Evolutionary conservation across 1,140 invertebrate species (phyloP).

Genomic region (Bombus huntii): DNA sequence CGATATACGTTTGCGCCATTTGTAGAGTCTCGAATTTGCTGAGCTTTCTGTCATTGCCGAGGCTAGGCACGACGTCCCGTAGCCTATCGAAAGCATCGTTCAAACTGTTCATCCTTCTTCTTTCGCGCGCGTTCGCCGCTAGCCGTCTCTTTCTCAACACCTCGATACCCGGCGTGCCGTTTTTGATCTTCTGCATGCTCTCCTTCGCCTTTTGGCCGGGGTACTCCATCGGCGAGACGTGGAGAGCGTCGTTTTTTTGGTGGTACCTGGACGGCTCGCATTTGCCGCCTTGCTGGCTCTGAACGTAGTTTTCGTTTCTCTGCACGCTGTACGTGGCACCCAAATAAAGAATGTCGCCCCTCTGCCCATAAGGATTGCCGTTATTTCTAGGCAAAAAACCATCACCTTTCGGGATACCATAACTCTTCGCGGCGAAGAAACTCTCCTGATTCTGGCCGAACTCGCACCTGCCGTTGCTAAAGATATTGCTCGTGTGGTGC

Average conservation of each 20-base stretch:
- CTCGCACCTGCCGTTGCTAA: constrained; percentile 46
- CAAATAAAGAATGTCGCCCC: constrained; percentile 59
- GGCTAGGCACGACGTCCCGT: constrained; percentile 90
- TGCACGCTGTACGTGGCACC: constrained; percentile 55
- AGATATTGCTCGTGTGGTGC: constrained; percentile 7
- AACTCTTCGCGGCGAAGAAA: constrained; percentile 47
- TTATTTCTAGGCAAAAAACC: constrained; percentile 65
- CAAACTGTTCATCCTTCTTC: constrained; percentile 91
- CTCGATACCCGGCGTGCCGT: constrained; percentile 81
- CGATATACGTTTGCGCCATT: constrained; percentile 95
- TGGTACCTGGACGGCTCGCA: constrained; percentile 55
- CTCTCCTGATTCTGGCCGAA: constrained; percentile 58
- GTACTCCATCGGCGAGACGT: constrained; percentile 59
- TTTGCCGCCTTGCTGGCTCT: constrained; percentile 44
- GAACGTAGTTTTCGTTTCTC: constrained; percentile 51
- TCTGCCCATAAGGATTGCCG: constrained; percentile 55
- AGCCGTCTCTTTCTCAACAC: constrained; percentile 90
- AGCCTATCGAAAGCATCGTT: constrained; percentile 92
- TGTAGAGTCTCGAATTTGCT: constrained; percentile 95
- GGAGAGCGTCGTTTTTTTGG: constrained; percentile 52
- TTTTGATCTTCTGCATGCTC: constrained; percentile 75
- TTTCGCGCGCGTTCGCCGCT: constrained; percentile 90
- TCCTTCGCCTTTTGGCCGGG: constrained; percentile 68
- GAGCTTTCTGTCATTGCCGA: constrained; percentile 90
- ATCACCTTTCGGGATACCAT: constrained; percentile 61